Percentiles rank a stretch among this genome's conserved stretches.
phyloP scores from a whole-genome alignment of 2,113 vertebrate species.

The Microcebus jonahi region DNA sequence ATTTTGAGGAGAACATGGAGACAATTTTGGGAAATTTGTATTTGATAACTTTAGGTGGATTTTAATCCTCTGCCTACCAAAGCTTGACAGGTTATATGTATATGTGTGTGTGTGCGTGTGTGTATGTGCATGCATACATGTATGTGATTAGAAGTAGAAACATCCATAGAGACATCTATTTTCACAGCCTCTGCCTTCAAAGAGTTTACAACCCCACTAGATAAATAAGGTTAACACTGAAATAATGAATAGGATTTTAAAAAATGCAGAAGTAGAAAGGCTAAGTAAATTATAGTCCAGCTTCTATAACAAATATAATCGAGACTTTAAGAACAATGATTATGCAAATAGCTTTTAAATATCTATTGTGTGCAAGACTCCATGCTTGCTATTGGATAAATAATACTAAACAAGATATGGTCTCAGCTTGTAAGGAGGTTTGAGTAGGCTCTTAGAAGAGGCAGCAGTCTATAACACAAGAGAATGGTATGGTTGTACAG shows the following conservation, averaged over 20 bases:
- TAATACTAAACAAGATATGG: no score
- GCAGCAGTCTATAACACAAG: not conserved
- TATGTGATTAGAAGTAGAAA: not conserved
- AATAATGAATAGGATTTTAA: not conserved
- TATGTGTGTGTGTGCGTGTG: rapidly evolving
- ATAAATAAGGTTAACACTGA: not conserved
- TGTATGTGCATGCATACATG: not conserved
- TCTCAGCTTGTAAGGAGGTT: not conserved
- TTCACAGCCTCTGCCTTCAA: not conserved
- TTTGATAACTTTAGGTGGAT: not conserved
- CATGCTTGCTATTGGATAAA: no score
- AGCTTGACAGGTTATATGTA: not conserved
- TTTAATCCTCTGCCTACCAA: not conserved
- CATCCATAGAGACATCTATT: not conserved
- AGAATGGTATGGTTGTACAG: not conserved
- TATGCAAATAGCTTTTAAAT: not conserved
- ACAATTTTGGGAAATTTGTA: not conserved
- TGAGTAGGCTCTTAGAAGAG: not conserved
- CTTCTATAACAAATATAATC: not conserved
- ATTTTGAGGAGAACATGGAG: not conserved
- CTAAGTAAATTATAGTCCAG: not conserved
- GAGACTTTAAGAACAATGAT: not conserved
- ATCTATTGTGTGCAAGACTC: no score
- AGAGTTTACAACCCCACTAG: not conserved
- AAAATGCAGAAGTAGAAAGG: not conserved